Evolutionary conservation across 2,888 invertebrate genomes (phyloP).

Genomic region (Pristionchus fissidentatus): DNA sequence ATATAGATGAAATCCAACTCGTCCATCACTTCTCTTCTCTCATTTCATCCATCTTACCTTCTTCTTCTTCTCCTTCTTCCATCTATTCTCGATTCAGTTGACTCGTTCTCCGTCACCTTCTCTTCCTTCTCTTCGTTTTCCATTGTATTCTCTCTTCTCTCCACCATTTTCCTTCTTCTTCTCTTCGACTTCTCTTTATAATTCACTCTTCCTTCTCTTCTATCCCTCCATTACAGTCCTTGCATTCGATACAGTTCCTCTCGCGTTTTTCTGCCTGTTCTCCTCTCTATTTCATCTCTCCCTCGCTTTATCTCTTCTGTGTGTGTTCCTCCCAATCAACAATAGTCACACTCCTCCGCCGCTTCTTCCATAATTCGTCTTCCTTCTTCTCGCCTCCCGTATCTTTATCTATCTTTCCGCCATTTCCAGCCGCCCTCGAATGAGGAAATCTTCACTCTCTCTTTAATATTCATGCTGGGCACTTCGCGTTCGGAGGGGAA

Average conservation of each 20-base stretch:
- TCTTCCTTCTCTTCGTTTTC: slow-evolving; percentile 17
- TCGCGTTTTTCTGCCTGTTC: background rate
- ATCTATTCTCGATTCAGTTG: background rate
- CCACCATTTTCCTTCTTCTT: slow-evolving; percentile 13
- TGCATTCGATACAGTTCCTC: slow-evolving; percentile 27
- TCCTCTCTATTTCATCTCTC: background rate
- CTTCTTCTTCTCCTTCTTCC: background rate
- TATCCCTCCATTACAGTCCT: slow-evolving; percentile 19
- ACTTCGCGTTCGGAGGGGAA: background rate
- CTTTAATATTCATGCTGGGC: background rate
- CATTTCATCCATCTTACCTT: background rate
- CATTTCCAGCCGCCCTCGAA: background rate
- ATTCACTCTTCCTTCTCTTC: slow-evolving; percentile 40
- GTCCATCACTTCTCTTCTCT: background rate
- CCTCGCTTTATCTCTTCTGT: background rate
- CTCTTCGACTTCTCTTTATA: slow-evolving; percentile 20
- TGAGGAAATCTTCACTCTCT: background rate
- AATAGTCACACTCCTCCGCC: background rate
- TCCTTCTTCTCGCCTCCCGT: background rate
- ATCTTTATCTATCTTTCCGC: background rate
- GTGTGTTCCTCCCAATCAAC: background rate
- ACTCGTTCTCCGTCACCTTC: slow-evolving; percentile 2
- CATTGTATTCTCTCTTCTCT: slow-evolving; percentile 11
- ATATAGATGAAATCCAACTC: no score
- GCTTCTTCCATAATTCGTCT: background rate